phyloP scores from a whole-genome alignment of 2,797 vertebrate genomes.

The Masticophis lateralis region DNA sequence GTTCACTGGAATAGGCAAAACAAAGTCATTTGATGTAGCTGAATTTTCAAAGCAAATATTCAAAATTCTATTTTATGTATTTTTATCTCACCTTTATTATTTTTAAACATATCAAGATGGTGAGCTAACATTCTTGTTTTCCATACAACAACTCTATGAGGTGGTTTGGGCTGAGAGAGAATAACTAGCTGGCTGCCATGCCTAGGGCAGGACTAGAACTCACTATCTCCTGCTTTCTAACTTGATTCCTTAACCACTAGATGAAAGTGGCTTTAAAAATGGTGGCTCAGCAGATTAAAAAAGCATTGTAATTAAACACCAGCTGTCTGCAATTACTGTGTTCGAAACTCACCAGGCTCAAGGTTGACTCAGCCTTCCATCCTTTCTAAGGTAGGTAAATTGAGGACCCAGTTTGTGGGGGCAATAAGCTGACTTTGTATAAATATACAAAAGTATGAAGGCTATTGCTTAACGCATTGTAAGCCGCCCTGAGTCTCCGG shows the following conservation, averaged over 20 bases:
- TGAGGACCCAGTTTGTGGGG: too few relatives aligned
- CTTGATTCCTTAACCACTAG: not conserved
- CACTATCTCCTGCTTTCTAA: not conserved
- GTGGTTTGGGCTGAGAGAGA: not conserved
- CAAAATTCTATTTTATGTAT: not conserved
- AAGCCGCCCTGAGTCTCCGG: too few relatives aligned
- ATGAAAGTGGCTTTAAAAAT: not conserved
- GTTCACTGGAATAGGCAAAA: not conserved
- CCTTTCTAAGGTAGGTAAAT: too few relatives aligned
- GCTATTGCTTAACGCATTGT: too few relatives aligned
- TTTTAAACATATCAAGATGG: not conserved
- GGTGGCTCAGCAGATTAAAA: too few relatives aligned
- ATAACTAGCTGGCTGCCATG: not conserved
- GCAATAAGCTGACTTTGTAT: too few relatives aligned
- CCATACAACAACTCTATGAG: not conserved
- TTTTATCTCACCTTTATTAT: not conserved
- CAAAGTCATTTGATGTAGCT: not conserved
- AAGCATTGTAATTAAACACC: too few relatives aligned
- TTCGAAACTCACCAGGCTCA: too few relatives aligned
- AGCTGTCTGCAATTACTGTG: too few relatives aligned
- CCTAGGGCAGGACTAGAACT: not conserved
- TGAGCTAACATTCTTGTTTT: not conserved
- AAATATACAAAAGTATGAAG: too few relatives aligned
- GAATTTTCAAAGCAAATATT: constrained; percentile 12
- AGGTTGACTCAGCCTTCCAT: too few relatives aligned